Evolutionary conservation across 2,113 vertebrate species (phyloP).

Genomic region (Marmota monax): DNA sequence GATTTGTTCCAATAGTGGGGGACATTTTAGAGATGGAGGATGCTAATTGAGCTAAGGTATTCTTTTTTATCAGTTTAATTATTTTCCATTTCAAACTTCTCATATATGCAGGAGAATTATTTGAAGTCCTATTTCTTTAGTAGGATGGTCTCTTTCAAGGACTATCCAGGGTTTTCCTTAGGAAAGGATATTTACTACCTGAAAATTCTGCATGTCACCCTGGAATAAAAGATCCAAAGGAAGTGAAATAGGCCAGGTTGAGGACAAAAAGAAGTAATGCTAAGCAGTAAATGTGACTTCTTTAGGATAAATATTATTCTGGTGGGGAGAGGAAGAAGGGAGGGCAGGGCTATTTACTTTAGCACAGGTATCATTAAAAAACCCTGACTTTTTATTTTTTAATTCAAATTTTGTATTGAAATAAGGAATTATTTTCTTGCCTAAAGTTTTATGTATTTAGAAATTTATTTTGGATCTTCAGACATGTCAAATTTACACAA

Average conservation of each 20-base stretch:
- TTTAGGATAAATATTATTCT: neutral
- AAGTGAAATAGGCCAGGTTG: neutral
- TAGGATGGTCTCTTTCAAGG: neutral
- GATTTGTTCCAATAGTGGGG: neutral
- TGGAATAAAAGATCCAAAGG: neutral
- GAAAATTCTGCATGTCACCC: neutral
- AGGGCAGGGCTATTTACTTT: neutral
- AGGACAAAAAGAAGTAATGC: neutral
- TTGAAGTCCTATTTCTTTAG: conserved; percentile 20
- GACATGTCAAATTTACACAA: conserved; percentile 2
- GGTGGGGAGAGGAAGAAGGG: no score
- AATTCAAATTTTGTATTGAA: conserved; percentile 39
- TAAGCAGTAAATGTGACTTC: neutral
- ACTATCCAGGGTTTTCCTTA: neutral
- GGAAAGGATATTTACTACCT: neutral
- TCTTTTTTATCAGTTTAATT: conserved; percentile 47
- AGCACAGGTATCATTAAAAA: neutral
- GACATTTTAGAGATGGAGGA: conserved; percentile 4
- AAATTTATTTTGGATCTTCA: conserved; percentile 39
- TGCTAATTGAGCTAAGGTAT: neutral
- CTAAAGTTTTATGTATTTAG: conserved; percentile 12
- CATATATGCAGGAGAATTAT: neutral
- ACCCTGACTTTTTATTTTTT: conserved; percentile 13
- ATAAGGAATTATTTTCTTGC: conserved; percentile 44
- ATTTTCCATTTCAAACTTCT: conserved; percentile 13